Percentiles rank a stretch among this genome's conserved stretches.
Conservation (phyloP, 1,140 invertebrate species). For the Ericerus pela region DNA sequence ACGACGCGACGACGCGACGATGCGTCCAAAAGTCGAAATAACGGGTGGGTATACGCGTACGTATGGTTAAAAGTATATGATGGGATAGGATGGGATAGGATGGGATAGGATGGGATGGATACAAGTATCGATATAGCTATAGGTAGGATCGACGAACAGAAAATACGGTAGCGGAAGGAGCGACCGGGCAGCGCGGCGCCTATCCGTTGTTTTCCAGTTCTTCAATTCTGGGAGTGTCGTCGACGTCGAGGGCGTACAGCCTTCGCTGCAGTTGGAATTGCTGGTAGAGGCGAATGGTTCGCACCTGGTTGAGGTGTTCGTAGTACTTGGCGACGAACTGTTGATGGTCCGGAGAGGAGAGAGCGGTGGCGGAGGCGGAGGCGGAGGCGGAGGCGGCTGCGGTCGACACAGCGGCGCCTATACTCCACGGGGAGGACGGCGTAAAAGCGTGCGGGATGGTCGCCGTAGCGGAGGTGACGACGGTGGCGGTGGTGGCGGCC, state of each 20-base stretch:
- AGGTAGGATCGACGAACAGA: too few relatives aligned
- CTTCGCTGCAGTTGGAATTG: constrained; percentile 1
- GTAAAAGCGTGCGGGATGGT: neutral
- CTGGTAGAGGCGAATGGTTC: constrained; percentile 1
- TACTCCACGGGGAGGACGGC: neutral
- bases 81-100: too few relatives aligned
- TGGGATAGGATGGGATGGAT: too few relatives aligned
- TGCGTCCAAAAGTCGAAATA: too few relatives aligned
- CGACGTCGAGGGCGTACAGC: neutral
- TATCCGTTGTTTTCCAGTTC: constrained; percentile 1
- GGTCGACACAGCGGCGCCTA: neutral
- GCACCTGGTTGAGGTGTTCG: neutral
- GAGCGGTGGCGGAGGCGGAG: neutral
- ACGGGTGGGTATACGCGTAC: too few relatives aligned
- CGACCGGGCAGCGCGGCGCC: too few relatives aligned
- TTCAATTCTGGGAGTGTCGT: neutral
- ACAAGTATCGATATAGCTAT: too few relatives aligned
- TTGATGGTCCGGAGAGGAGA: neutral
- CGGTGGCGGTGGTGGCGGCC: neutral
- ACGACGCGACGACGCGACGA: too few relatives aligned
- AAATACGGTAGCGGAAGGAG: neutral
- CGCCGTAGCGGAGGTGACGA: neutral
- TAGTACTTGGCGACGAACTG: constrained; percentile 1
- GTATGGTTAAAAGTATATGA: too few relatives aligned
- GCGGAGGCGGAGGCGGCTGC: neutral